Percentiles rank a stretch among this genome's conserved stretches.
phyloP scores from a whole-genome alignment of 2,797 vertebrate genomes.

The Spheniscus humboldti region DNA sequence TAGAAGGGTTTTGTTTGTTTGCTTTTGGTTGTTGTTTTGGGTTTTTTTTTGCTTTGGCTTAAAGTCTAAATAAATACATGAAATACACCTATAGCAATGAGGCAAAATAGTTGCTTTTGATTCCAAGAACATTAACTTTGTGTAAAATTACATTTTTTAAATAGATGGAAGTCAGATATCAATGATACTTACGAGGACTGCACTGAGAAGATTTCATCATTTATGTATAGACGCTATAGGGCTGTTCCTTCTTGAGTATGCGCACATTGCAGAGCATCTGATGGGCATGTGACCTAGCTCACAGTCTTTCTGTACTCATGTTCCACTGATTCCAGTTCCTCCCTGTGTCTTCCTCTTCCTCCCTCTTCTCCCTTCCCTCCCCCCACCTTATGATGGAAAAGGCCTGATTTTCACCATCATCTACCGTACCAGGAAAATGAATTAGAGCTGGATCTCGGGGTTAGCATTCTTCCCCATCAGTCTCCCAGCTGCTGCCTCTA shows the following conservation, averaged over 20 bases:
- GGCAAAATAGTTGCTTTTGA: neutral
- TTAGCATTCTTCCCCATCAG: neutral
- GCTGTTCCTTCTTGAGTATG: neutral
- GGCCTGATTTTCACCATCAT: neutral
- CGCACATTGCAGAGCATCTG: neutral
- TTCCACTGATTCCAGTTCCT: neutral
- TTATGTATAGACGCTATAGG: neutral
- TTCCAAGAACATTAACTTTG: neutral
- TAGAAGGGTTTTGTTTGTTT: neutral
- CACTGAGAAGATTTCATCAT: neutral
- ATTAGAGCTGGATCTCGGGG: neutral
- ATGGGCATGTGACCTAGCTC: neutral
- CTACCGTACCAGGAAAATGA: neutral
- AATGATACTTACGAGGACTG: accelerated
- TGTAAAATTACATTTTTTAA: neutral
- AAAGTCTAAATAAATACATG: neutral
- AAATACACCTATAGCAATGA: neutral
- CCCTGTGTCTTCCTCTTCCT: neutral
- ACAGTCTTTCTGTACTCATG: neutral
- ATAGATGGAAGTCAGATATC: neutral
- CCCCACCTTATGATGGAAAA: neutral
- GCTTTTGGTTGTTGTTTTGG: neutral
- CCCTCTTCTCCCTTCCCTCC: neutral
- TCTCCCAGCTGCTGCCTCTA: neutral
- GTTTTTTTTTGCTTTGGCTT: neutral